Conservation (phyloP, 35 echinoderm and acorn worm genomes). For the Ptychodera flava region DNA sequence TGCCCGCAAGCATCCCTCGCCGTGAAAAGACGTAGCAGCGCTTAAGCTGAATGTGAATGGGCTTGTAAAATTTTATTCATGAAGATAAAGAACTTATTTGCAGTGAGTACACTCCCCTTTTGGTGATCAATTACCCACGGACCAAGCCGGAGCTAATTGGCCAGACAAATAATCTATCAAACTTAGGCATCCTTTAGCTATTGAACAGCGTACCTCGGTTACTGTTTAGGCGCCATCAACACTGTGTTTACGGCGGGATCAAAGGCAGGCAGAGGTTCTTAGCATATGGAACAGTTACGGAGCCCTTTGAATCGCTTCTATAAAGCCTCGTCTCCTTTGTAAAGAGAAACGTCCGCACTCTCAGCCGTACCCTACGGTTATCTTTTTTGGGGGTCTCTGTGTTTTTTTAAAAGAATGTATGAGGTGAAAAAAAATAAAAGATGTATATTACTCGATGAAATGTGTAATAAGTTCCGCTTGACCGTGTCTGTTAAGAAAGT, state of each 20-base stretch:
- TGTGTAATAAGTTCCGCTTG: neutral
- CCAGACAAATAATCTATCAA: conserved; percentile 84
- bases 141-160: conserved; percentile 77
- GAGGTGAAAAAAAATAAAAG: neutral
- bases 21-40: neutral
- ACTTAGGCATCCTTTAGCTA: conserved; percentile 65
- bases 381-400: neutral
- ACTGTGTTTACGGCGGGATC: conserved; percentile 29
- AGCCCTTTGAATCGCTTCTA: neutral
- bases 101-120: conserved; percentile 30
- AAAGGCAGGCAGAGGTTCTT: conserved; percentile 40
- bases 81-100: conserved; percentile 11
- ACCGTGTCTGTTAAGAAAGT: neutral
- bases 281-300: conserved; percentile 48
- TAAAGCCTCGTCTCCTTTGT: neutral
- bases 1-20: neutral
- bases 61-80: neutral
- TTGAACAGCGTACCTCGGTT: conserved; percentile 49
- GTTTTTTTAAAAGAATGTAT: no score
- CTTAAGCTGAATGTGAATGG: neutral
- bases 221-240: conserved; percentile 53
- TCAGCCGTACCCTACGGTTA: neutral
- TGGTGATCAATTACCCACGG: conserved; percentile 81
- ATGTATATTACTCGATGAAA: neutral
- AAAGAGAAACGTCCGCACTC: neutral